These are phyloP conservation scores for Ataeniobius toweri DNA, from an alignment of 2,797 vertebrate species.

Conservation along the genomic window DNA sequence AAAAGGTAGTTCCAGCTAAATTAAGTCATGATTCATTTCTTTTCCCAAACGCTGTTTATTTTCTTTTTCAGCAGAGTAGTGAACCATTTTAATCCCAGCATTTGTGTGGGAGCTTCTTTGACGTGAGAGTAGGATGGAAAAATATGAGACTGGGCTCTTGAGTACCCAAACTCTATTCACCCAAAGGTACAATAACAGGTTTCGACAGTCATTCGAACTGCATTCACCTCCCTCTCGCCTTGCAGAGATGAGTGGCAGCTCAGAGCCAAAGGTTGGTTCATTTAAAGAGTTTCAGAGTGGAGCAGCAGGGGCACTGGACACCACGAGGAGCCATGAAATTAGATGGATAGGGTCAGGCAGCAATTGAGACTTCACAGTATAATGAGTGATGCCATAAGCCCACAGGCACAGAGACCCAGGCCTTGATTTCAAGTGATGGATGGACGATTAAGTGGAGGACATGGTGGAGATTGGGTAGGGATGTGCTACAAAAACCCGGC, in stretches of 20 bases:
- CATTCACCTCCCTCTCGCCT: constrained; percentile 49
- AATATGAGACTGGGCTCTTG: constrained; percentile 28
- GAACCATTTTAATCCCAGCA: constrained; percentile 33
- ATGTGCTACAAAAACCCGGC: constrained; percentile 5
- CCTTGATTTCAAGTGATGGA: constrained; percentile 67
- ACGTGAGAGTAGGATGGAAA: constrained; percentile 42
- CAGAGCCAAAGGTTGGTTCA: constrained; percentile 57
- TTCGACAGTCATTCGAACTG: constrained; percentile 63
- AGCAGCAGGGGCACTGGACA: constrained; percentile 38
- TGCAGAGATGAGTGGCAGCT: constrained; percentile 44
- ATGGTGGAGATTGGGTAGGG: constrained; percentile 26
- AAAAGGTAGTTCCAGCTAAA: constrained; percentile 34
- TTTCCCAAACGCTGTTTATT: constrained; percentile 52
- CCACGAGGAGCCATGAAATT: constrained; percentile 56
- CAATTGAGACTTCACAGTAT: constrained; percentile 71
- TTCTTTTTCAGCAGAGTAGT: constrained; percentile 39
- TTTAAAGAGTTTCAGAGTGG: constrained; percentile 58
- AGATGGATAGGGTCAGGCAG: constrained; percentile 55
- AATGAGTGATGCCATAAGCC: constrained; percentile 73
- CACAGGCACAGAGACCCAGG: constrained; percentile 39
- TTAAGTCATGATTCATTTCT: constrained; percentile 35
- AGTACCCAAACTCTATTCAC: constrained; percentile 53
- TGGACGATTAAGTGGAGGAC: constrained; percentile 42
- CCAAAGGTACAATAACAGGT: constrained; percentile 61
- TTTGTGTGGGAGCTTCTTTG: constrained; percentile 35